Base-by-base conservation (phyloP, 2,797 vertebrate genomes). In the Xyrichtys novacula region DNA sequence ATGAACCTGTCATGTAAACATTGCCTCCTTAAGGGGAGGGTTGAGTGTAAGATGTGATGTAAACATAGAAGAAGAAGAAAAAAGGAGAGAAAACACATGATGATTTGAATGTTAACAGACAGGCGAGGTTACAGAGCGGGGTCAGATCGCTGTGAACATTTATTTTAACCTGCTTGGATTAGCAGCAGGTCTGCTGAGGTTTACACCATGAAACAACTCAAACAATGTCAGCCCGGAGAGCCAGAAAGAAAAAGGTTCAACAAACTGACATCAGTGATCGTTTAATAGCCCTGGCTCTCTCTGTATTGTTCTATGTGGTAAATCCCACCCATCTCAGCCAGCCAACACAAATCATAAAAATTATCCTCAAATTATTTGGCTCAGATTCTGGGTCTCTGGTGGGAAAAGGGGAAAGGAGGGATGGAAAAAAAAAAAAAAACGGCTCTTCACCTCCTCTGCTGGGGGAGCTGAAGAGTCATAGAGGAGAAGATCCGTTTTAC, bases 301-400 rank as follows among this genome's bases (percentile, higher is more conserved):
- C 15, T 55, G 59, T 81, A 80, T 86, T 86, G 73, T 81, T 81
- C 74, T 84, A 83, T 86, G 83, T 85, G 83, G 86, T 80, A 86
- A 80, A 89, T 85, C 85, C 87, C 85, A 89, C 86, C 82, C 84
- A 83, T 89, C 85, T 87, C 86, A 55, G 61, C 55, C 61, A 78
- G 80, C 82, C 82, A 87, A 86, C 78, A 80, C 73, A 88, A 91
- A 87, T 86, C 85, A 86, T 78, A 76, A 80, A 77, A 88, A 89
- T 84, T 74, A 89, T 86, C 31, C 6, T 88, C 80, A 87, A 83
- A 59, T 54, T 7, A 62, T 71, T 80, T 85, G 73, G 78, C 78
- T 77, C n/a, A 14, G 38, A 52, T 64, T 72, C 53, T 56, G n/a
- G 64, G 61, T 23, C 54, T 72, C 65, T 77, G 71, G 29, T 78